Evolutionary conservation across 2,888 invertebrate genomes (phyloP).

Genomic region (Nemotelus nigrinus): DNA sequence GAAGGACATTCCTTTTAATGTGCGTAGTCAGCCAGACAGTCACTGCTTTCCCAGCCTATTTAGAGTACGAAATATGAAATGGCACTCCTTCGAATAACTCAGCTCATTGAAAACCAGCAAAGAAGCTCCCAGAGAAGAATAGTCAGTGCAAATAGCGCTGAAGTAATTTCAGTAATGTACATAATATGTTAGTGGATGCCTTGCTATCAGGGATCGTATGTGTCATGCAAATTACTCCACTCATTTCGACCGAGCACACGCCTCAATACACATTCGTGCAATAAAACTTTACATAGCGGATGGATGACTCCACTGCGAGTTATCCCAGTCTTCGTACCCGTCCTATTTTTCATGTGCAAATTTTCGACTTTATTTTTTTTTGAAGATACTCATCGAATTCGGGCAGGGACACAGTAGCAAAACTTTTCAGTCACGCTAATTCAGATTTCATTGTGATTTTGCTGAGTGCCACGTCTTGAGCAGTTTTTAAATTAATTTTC

Average conservation of each 20-base stretch:
- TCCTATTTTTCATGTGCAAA: not conserved
- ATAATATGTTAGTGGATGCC: conserved; percentile 10
- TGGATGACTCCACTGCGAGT: too few species aligned
- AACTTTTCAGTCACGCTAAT: conserved; percentile 39
- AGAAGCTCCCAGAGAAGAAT: not conserved
- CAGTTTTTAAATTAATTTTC: conserved; percentile 15
- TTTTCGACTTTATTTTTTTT: not conserved
- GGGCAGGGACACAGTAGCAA: not conserved
- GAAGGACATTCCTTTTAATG: conserved; percentile 35
- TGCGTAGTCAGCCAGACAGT: not conserved
- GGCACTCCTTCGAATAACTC: conserved; percentile 18
- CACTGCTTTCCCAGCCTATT: conserved; percentile 15
- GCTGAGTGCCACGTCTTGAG: not conserved
- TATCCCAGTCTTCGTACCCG: too few species aligned
- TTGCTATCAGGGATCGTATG: not conserved
- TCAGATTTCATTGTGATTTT: conserved; percentile 34
- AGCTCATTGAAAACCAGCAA: not conserved
- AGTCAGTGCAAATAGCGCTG: conserved; percentile 13
- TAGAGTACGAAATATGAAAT: not conserved
- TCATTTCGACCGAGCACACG: too few species aligned
- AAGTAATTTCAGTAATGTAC: conserved; percentile 36
- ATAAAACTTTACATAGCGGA: too few species aligned
- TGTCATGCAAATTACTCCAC: conserved; percentile 14
- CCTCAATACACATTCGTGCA: too few species aligned
- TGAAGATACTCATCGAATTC: not conserved